Base-by-base conservation (phyloP, 2,888 invertebrate species). In the Lasioglossum vierecki region DNA sequence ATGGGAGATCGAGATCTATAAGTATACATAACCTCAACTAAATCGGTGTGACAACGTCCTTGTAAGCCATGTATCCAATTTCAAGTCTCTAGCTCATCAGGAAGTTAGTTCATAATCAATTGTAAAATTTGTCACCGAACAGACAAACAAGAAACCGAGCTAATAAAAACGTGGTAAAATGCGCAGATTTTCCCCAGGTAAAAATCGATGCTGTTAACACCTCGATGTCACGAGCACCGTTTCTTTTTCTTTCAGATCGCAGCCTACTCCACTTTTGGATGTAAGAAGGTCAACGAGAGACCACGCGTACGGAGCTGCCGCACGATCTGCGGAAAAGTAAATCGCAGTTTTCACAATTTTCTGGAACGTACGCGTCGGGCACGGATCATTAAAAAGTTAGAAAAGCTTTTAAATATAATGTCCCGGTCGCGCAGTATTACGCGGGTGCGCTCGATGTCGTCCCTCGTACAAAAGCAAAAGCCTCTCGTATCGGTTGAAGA, bases 341-440 rank as follows among this genome's bases (percentile, higher is more conserved):
- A 22, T 53, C 53, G 22, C 13, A 30, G 66, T 15, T 66, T 66
- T 18, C 15, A 18, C 66, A 66, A 66, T 66, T 66, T 35, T 35
- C 30, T 18, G 53, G 22, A 53, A 53, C 26, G 15, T 15, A 66
- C 15, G 6, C 66, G 18, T 30, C 63, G 53, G 26, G 35, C 1
- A 15, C 63, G 30, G 35, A 26, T 66, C 66, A 66, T 66, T 66
- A 66, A 66, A 66, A 66, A 66, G 35, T 66, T 66, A 35, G 26
- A 8, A 35, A 66, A 66, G 66, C 66, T 66, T 66, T 66, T 66
- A 60, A 60, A 26, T 26, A 60, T 66, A 15, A 66, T 18, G 35
- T 26, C 35, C 30, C 9, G 9, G 53, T 3, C 30, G 30, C 15
- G 66, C 30, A 15, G 4, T 66, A 35, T 66, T 66, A 30, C 60